Percentiles rank a stretch among this genome's conserved stretches.
Conservation (phyloP, 2,797 vertebrate genomes). For the Nasua narica region DNA sequence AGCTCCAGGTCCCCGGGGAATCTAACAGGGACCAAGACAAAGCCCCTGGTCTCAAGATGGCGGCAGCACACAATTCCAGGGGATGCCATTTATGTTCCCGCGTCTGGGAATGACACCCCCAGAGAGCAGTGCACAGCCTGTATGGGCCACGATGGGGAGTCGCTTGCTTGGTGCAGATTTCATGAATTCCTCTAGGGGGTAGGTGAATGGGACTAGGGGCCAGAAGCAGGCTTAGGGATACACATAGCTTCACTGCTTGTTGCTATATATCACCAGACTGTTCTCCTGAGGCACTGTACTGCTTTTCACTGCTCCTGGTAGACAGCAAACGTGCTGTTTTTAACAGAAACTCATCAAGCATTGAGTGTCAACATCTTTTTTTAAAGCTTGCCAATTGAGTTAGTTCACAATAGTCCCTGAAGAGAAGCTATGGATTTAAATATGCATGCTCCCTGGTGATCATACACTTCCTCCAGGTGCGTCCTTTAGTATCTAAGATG, state of each 20-base stretch:
- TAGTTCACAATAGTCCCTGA: not conserved
- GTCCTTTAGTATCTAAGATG: not conserved
- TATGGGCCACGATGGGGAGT: not conserved
- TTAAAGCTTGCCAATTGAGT: not conserved
- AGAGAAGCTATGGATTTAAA: not conserved
- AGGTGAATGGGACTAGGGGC: not conserved
- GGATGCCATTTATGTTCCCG: no score
- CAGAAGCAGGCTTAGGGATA: not conserved
- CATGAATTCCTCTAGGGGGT: not conserved
- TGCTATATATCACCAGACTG: not conserved
- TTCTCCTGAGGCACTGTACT: not conserved
- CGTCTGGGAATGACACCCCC: not conserved
- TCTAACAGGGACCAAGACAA: not conserved
- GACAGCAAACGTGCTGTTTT: not conserved
- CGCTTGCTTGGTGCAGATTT: not conserved
- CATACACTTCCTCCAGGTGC: not conserved
- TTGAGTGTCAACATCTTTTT: not conserved
- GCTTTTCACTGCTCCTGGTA: not conserved
- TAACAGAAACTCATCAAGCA: not conserved
- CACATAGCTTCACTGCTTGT: not conserved
- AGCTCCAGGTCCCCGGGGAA: not conserved
- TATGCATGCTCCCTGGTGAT: not conserved
- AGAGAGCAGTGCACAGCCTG: no score
- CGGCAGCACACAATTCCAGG: not conserved
- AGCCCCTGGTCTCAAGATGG: not conserved